These are phyloP conservation scores for Tyrophagus putrescentiae DNA, from an alignment of 1,140 invertebrate genomes.

Conservation along the genomic window DNA sequence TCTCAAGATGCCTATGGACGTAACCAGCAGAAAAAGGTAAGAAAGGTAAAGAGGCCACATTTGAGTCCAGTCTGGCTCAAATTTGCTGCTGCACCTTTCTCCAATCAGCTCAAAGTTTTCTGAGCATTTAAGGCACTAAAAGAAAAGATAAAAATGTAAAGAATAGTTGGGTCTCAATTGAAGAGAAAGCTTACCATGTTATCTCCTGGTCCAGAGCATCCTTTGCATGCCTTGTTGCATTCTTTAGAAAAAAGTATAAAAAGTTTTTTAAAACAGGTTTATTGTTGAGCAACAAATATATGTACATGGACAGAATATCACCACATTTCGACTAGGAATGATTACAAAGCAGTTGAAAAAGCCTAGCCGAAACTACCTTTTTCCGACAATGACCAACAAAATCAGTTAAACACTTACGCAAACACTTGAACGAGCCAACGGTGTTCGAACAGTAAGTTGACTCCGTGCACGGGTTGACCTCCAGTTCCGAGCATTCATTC, in stretches of 20 bases:
- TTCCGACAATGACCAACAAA: slow-evolving; percentile 1
- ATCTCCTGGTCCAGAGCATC: slow-evolving; percentile 73
- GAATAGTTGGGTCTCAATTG: background rate
- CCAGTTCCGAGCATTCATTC: slow-evolving; percentile 64
- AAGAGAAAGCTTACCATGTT: slow-evolving; percentile 43
- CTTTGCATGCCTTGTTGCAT: slow-evolving; percentile 51
- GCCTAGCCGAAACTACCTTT: background rate
- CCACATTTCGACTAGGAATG: background rate
- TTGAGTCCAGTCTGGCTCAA: slow-evolving; percentile 30
- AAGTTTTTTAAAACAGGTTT: background rate
- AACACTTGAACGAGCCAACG: slow-evolving; percentile 68
- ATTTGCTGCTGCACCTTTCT: slow-evolving; percentile 49
- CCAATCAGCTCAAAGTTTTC: slow-evolving; percentile 51
- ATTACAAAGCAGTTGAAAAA: background rate
- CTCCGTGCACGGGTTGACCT: slow-evolving; percentile 44
- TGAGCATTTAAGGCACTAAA: slow-evolving; percentile 58
- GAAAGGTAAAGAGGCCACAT: slow-evolving; percentile 54
- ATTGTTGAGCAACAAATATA: slow-evolving; percentile 2
- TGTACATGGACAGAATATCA: background rate
- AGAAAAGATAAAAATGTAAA: background rate
- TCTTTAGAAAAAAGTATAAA: slow-evolving; percentile 29
- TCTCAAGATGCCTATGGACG: slow-evolving; percentile 64
- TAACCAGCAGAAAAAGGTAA: slow-evolving; percentile 58
- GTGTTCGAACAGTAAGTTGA: slow-evolving; percentile 84
- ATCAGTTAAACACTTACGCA: slow-evolving; percentile 31